phyloP scores from a whole-genome alignment of 2,113 vertebrate species.

The Turdus rufiventris region DNA sequence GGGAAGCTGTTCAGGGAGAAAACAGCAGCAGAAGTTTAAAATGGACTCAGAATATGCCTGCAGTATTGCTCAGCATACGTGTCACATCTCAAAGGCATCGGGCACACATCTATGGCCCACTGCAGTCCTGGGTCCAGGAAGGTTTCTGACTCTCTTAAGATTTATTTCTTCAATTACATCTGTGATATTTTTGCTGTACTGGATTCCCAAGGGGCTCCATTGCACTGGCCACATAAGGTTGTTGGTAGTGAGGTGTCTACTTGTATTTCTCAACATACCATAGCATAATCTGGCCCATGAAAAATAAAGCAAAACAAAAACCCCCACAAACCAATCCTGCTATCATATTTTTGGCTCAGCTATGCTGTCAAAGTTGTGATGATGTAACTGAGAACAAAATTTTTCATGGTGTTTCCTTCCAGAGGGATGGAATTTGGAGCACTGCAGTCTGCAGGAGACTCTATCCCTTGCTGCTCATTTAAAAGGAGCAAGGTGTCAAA shows the following conservation, averaged over 20 bases:
- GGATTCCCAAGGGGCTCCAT: background rate
- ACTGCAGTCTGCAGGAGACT: background rate
- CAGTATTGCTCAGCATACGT: accelerated
- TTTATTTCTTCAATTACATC: background rate
- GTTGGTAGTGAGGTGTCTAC: background rate
- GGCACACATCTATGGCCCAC: accelerated
- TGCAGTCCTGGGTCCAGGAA: background rate
- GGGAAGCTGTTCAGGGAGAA: background rate
- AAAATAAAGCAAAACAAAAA: background rate
- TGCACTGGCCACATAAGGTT: background rate
- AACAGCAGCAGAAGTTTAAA: background rate
- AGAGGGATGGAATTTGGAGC: background rate
- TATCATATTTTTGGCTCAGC: background rate
- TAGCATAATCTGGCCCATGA: background rate
- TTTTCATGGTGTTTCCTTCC: background rate
- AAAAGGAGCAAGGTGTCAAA: background rate
- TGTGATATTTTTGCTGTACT: background rate
- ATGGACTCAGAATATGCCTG: background rate
- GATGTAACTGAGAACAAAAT: background rate
- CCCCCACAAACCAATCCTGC: background rate
- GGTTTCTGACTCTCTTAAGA: background rate
- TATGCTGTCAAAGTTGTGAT: background rate
- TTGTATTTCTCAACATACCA: background rate
- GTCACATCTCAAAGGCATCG: background rate
- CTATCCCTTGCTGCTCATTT: background rate